Conservation (phyloP, 2,797 vertebrate species). For the Mus minutoides region DNA sequence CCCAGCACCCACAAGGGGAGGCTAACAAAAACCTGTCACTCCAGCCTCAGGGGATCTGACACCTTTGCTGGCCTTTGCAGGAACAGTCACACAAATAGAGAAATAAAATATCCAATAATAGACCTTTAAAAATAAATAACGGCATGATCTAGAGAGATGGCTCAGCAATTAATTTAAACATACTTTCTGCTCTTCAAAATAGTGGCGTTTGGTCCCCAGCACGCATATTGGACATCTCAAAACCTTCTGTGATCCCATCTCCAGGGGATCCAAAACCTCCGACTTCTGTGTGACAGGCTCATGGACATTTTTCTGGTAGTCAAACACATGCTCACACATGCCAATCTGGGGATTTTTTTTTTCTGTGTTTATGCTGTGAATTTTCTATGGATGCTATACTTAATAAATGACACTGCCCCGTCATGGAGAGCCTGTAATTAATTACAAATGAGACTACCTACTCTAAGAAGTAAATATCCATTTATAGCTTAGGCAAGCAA, state of each 20-base stretch:
- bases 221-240: neutral
- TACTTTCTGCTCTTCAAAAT: neutral
- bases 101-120: neutral
- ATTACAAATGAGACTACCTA: neutral
- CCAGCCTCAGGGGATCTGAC: too few species aligned
- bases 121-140: neutral
- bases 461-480: constrained; percentile 28
- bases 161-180: neutral
- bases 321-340: neutral
- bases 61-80: neutral
- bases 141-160: neutral
- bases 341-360: neutral
- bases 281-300: neutral
- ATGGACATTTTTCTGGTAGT: neutral
- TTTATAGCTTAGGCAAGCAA: constrained; percentile 33
- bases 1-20: neutral
- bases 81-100: neutral
- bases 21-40: neutral
- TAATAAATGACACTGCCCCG: neutral
- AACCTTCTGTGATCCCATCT: neutral
- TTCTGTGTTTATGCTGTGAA: neutral
- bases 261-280: neutral
- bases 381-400: neutral
- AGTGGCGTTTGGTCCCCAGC: neutral
- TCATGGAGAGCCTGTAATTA: neutral